These are phyloP conservation scores for Jordanella pulchra DNA, from an alignment of 2,797 vertebrate genomes.

Conservation along the genomic window DNA sequence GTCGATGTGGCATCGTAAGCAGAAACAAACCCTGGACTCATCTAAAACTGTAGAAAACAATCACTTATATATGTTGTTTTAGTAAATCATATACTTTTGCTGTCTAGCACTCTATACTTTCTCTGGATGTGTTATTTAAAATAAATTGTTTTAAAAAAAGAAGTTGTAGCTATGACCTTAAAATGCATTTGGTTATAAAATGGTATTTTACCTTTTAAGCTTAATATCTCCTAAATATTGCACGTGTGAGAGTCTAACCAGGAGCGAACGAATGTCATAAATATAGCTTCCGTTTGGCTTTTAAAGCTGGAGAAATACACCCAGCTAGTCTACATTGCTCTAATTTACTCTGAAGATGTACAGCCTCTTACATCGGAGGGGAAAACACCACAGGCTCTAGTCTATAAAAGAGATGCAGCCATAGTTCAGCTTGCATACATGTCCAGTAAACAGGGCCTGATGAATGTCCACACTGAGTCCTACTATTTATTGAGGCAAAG, in stretches of 20 bases:
- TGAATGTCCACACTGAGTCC: conserved; percentile 57
- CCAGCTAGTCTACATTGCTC: conserved; percentile 17
- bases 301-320: conserved; percentile 48
- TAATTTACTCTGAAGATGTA: conserved; percentile 58
- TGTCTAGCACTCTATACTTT: too few species aligned
- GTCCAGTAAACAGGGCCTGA: conserved; percentile 66
- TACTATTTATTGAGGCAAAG: conserved; percentile 58
- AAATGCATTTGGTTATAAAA: background rate
- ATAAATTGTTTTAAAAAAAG: too few species aligned
- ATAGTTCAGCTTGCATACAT: conserved; percentile 64
- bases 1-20: too few species aligned
- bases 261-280: conserved; percentile 43
- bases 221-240: conserved; percentile 42
- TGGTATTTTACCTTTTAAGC: conserved; percentile 22
- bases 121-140: too few species aligned
- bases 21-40: too few species aligned
- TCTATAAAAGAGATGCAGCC: conserved; percentile 61
- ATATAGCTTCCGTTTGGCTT: conserved; percentile 52
- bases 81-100: too few species aligned
- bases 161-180: too few species aligned
- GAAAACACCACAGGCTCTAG: conserved; percentile 54
- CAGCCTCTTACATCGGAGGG: conserved; percentile 38
- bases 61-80: too few species aligned
- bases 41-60: too few species aligned
- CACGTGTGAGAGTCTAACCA: conserved; percentile 37